A percentile compares a stretch with the other conserved stretches of the same genome.
These are phyloP conservation scores for Drosophila orosa DNA, from an alignment of 1,140 invertebrate species.

Conservation along the genomic window DNA sequence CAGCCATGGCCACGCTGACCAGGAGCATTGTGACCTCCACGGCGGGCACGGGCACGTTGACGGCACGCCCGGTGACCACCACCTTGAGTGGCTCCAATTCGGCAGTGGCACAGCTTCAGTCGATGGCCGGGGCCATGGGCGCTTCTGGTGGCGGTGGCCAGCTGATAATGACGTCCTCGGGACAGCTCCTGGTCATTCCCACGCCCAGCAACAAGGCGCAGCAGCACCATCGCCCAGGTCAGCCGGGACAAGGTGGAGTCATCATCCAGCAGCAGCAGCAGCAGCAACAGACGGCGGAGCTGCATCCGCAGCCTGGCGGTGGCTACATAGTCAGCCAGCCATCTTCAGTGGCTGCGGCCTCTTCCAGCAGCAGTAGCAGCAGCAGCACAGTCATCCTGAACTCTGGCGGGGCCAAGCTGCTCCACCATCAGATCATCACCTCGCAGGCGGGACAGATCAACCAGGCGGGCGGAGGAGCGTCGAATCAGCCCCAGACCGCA, in stretches of 20 bases:
- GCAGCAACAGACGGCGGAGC: conserved; percentile 51
- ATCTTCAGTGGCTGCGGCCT: conserved; percentile 16
- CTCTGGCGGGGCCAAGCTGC: conserved; percentile 60
- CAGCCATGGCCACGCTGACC: conserved; percentile 49
- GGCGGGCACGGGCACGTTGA: conserved; percentile 45
- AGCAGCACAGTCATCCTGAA: conserved; percentile 69
- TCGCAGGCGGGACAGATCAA: conserved; percentile 81
- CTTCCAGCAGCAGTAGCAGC: conserved; percentile 22
- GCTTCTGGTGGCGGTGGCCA: conserved; percentile 61
- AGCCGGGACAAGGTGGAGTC: conserved; percentile 30
- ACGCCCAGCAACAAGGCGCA: conserved; percentile 68
- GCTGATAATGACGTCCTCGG: conserved; percentile 83
- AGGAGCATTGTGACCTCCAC: conserved; percentile 62
- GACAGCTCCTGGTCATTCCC: conserved; percentile 85
- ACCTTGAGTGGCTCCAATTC: conserved; percentile 38
- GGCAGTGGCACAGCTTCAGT: conserved; percentile 58
- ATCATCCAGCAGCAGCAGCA: conserved; percentile 60
- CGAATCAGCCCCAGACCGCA: conserved; percentile 86
- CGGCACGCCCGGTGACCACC: conserved; percentile 44
- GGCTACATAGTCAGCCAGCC: conserved; percentile 77
- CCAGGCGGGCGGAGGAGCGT: conserved; percentile 58
- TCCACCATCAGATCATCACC: conserved; percentile 84
- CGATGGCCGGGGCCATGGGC: conserved; percentile 38
- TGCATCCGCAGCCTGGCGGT: conserved; percentile 53
- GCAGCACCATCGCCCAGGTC: conserved; percentile 46